Base-by-base conservation (phyloP, 2,888 invertebrate species). In the Acronicta aceris region DNA sequence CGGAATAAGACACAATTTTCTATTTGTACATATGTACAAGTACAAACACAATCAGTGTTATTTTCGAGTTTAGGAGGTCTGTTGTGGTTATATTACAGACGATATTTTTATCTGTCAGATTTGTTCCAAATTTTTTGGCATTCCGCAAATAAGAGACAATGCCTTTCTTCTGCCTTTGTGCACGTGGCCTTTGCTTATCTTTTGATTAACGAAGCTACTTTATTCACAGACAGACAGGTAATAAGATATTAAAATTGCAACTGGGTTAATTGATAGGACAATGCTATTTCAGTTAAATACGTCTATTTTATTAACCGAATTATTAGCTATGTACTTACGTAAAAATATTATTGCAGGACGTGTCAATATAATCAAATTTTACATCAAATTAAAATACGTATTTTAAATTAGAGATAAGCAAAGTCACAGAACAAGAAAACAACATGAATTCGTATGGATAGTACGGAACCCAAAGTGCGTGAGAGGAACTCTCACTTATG, bases 401-500 rank as follows among this genome's bases (percentile, higher is more conserved):
- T 33, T 21, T 21, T 33, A 33, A 33, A 33, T 33, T 33, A 9
- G 1, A 12, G 3, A 12, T 33, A 12, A 12, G 12, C 33, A 33
- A 21, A 21, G 33, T 33, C 33, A 33, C 33, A 12, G 9, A 5
- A 13, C 1, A 36, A 5, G 36, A 27, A 33, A 16, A 54, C 16
- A 15, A 16, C 13, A 38, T 38, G 7, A 8, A 6, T n/a, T 38
- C 38, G n/a, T 46, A 57, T 15, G 30, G 33, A 56, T 17, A 21
- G 17, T 47, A 61, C 54, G 47, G 60, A 63, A 55, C 65, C 52
- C 45, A 27, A 10, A 46, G 54, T 13, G 9, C 30, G 7, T 45
- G 38, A 61, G 46, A 41, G 16, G 30, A 51, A 40, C 49, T 71
- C 45, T 60, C 51, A 50, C 45, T 8, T 51, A 63, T 40, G 27